These are phyloP conservation scores for Penaeus japonicus DNA, from an alignment of 1,140 invertebrate species.

Conservation along the genomic window DNA sequence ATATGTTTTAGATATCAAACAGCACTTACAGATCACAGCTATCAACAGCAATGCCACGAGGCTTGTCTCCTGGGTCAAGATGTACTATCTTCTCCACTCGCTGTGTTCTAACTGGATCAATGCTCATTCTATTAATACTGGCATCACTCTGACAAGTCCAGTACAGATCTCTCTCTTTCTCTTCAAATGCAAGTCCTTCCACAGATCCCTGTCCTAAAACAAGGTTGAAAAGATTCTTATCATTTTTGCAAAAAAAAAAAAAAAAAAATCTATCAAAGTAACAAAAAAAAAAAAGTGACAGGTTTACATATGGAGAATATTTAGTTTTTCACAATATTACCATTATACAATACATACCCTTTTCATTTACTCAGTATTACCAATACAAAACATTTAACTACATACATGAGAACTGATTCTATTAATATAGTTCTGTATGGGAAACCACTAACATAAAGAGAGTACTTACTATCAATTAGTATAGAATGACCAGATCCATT, in stretches of 20 bases:
- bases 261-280: too few relatives aligned
- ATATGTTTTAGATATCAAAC: too few relatives aligned
- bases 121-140: constrained; percentile 73
- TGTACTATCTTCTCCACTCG: constrained; percentile 70
- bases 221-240: not conserved
- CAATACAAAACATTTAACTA: too few relatives aligned
- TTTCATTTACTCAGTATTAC: too few relatives aligned
- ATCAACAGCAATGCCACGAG: constrained; percentile 82
- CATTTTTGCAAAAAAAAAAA: not conserved
- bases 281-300: too few relatives aligned
- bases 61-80: constrained; percentile 76
- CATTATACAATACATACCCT: too few relatives aligned
- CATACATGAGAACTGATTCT: too few relatives aligned
- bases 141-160: constrained; percentile 87
- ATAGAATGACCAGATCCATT: constrained; percentile 78
- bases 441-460: not conserved
- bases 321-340: too few relatives aligned
- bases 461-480: constrained; percentile 73
- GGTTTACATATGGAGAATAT: too few relatives aligned
- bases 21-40: constrained; percentile 74
- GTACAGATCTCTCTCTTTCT: constrained; percentile 73
- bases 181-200: constrained; percentile 83
- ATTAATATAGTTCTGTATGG: too few relatives aligned
- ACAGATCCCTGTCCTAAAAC: constrained; percentile 75
- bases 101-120: constrained; percentile 66